Evolutionary conservation across 2,113 vertebrate species (phyloP).

Genomic region (Xenopus borealis): DNA sequence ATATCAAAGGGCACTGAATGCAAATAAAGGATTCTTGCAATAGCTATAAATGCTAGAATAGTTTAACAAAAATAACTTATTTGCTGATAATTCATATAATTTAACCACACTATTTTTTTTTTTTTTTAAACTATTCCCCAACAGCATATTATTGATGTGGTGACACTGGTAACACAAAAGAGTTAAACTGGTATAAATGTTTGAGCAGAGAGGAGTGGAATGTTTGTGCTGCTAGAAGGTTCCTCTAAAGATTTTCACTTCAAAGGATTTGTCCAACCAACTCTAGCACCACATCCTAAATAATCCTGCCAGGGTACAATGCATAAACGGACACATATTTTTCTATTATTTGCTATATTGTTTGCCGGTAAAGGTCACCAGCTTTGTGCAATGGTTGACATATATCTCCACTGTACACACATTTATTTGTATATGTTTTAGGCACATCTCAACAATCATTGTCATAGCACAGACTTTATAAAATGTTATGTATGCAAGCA

Average conservation of each 20-base stretch:
- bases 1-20: no score
- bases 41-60: no score
- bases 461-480: no score
- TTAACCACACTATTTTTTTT: no score
- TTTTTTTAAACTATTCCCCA: neutral
- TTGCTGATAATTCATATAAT: no score
- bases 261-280: conserved; percentile 23
- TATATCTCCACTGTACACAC: neutral
- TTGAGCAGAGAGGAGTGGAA: conserved; percentile 36
- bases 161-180: conserved; percentile 19
- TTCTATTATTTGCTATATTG: neutral
- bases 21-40: no score
- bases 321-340: neutral
- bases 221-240: conserved; percentile 27
- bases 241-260: conserved; percentile 43
- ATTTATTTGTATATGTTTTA: no score
- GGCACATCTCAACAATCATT: no score
- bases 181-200: conserved; percentile 28
- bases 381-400: neutral
- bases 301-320: neutral
- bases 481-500: no score
- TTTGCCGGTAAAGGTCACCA: neutral
- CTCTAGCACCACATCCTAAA: neutral
- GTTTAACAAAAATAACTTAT: neutral
- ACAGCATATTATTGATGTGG: neutral